phyloP scores from a whole-genome alignment of 1,140 invertebrate genomes.

The Heliconius nattereri region DNA sequence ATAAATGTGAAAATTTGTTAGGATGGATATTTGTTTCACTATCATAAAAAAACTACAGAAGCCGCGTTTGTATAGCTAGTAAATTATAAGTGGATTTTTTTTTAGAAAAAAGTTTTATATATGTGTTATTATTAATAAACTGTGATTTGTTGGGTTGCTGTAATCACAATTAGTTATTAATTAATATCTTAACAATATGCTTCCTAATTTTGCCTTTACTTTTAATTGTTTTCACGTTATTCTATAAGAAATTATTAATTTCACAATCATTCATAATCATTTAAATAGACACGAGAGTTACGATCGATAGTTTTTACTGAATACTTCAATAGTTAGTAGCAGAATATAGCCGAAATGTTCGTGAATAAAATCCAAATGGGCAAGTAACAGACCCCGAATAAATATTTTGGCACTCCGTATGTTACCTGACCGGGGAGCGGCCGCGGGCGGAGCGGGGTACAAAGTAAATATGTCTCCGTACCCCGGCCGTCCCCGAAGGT shows the following conservation, averaged over 20 bases:
- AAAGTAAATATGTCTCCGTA: constrained; percentile 80
- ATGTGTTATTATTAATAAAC: too few species aligned
- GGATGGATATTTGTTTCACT: too few species aligned
- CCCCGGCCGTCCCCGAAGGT: constrained; percentile 59
- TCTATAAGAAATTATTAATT: background rate
- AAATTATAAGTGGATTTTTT: too few species aligned
- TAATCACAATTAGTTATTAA: background rate
- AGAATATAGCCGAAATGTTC: background rate
- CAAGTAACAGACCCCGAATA: constrained; percentile 67
- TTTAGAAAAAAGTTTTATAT: too few species aligned
- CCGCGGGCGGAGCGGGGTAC: constrained; percentile 71
- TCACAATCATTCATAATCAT: background rate
- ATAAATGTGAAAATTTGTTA: too few species aligned
- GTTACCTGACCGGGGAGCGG: constrained; percentile 76
- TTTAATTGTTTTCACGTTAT: background rate
- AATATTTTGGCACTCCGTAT: constrained; percentile 78
- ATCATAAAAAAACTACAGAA: too few species aligned
- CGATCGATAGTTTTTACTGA: background rate
- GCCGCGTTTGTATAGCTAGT: too few species aligned
- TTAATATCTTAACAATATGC: background rate
- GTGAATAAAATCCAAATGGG: constrained; percentile 58
- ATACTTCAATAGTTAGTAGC: background rate
- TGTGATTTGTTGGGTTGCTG: too few species aligned
- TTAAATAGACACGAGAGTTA: background rate
- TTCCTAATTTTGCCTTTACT: background rate